A percentile compares a stretch with the other conserved stretches of the same genome.
Conservation (phyloP, 2,888 invertebrate species). For the Pharmacophagus antenor region DNA sequence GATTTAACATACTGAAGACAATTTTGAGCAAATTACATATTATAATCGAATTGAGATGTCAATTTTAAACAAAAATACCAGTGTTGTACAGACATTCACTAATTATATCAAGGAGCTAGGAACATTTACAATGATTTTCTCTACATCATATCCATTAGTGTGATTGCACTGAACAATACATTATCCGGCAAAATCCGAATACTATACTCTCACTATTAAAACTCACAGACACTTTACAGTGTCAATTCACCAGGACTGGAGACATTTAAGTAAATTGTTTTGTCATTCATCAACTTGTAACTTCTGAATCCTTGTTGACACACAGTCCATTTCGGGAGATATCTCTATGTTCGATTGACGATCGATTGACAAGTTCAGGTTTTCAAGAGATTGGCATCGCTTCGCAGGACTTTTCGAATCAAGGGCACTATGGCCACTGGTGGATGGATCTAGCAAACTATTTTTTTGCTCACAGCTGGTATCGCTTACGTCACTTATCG, state of each 20-base stretch:
- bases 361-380: constrained; percentile 72
- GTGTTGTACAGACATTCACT: constrained; percentile 25
- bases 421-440: constrained; percentile 55
- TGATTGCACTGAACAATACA: constrained; percentile 64
- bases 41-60: constrained; percentile 18
- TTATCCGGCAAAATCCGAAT: constrained; percentile 47
- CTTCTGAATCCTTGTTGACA: constrained; percentile 83
- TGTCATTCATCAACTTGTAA: constrained; percentile 82
- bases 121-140: constrained; percentile 57
- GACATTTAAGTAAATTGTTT: constrained; percentile 36
- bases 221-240: constrained; percentile 33
- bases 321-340: constrained; percentile 81
- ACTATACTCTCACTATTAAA: constrained; percentile 32
- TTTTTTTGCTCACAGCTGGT: constrained; percentile 56
- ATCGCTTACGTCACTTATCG: constrained; percentile 62
- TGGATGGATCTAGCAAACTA: constrained; percentile 66
- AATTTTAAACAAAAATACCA: constrained; percentile 11
- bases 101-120: constrained; percentile 60
- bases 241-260: constrained; percentile 40
- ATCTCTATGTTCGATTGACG: constrained; percentile 52
- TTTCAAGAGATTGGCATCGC: constrained; percentile 83
- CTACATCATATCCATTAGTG: constrained; percentile 52
- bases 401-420: constrained; percentile 70
- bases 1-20: constrained; percentile 25
- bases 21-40: constrained; percentile 31